phyloP scores from a whole-genome alignment of 2,113 vertebrate genomes.

The Theristicus caerulescens region DNA sequence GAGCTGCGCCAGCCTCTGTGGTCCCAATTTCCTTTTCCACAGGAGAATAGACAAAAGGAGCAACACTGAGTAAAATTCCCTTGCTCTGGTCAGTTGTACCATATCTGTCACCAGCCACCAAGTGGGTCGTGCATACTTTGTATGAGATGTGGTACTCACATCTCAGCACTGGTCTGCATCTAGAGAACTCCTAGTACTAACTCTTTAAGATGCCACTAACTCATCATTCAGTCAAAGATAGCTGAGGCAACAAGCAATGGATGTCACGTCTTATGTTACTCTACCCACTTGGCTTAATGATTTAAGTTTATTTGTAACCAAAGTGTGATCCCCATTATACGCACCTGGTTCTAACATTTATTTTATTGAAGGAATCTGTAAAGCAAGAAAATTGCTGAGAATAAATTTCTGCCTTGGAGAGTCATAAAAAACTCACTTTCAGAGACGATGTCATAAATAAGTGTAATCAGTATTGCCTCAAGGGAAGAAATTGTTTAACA shows the following conservation, averaged over 20 bases:
- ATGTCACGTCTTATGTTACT: neutral
- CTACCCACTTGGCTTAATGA: neutral
- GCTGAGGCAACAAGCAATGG: neutral
- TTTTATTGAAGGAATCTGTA: neutral
- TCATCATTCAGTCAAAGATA: neutral
- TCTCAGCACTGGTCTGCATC: neutral
- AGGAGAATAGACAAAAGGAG: neutral
- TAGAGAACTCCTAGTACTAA: neutral
- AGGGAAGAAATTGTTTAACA: slow-evolving; percentile 27
- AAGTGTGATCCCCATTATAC: neutral
- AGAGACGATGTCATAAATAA: slow-evolving; percentile 11
- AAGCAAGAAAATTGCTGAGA: slow-evolving; percentile 10
- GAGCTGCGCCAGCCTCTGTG: neutral
- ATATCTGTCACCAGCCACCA: neutral
- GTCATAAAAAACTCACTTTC: slow-evolving; percentile 22
- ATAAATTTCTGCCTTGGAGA: slow-evolving; percentile 16
- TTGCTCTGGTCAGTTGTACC: neutral
- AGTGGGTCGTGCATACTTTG: neutral
- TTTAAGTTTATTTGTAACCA: neutral
- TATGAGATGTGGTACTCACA: neutral
- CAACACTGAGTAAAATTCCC: neutral
- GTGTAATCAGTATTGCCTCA: slow-evolving; percentile 8
- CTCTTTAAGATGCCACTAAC: neutral
- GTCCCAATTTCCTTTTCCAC: neutral
- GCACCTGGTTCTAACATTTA: neutral